Evolutionary conservation across 2,888 invertebrate species (phyloP).

Genomic region (Cryptocephalus primarius): DNA sequence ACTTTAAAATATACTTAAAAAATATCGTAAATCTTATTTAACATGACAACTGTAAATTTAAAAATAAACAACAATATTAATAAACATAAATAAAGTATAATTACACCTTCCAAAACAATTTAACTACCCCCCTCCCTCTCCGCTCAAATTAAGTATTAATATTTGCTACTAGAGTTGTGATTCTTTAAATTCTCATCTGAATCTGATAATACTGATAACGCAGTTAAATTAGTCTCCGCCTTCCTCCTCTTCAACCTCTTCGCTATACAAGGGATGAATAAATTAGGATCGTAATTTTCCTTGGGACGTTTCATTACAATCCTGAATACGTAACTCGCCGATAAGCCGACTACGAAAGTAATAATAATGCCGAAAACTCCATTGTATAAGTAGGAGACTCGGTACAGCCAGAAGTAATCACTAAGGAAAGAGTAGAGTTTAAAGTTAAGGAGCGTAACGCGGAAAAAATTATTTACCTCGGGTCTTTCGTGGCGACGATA

Average conservation of each 20-base stretch:
- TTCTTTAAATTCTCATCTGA: slow-evolving; percentile 8
- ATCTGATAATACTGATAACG: slow-evolving; percentile 2
- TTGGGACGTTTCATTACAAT: slow-evolving; percentile 19
- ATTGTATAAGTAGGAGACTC: slow-evolving; percentile 65
- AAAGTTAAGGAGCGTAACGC: background rate
- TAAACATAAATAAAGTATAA: no score
- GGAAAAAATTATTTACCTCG: background rate
- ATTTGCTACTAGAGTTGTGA: no score
- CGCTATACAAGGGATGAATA: slow-evolving; percentile 47
- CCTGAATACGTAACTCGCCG: slow-evolving; percentile 39
- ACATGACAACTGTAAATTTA: no score
- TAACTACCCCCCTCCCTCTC: no score
- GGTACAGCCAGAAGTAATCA: slow-evolving; percentile 53
- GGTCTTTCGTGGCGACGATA: background rate
- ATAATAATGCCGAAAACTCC: slow-evolving; percentile 44
- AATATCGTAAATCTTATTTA: no score
- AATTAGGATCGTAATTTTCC: slow-evolving; percentile 38
- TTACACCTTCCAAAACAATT: no score
- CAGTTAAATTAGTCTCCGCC: slow-evolving; percentile 3
- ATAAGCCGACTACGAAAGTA: slow-evolving; percentile 42
- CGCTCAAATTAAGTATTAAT: no score
- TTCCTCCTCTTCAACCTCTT: slow-evolving; percentile 20
- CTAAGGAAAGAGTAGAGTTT: slow-evolving; percentile 16
- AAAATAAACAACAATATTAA: no score
- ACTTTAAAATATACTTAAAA: no score